Conservation (phyloP, 2,888 invertebrate genomes). For the Parapristionchus giblindavisi region DNA sequence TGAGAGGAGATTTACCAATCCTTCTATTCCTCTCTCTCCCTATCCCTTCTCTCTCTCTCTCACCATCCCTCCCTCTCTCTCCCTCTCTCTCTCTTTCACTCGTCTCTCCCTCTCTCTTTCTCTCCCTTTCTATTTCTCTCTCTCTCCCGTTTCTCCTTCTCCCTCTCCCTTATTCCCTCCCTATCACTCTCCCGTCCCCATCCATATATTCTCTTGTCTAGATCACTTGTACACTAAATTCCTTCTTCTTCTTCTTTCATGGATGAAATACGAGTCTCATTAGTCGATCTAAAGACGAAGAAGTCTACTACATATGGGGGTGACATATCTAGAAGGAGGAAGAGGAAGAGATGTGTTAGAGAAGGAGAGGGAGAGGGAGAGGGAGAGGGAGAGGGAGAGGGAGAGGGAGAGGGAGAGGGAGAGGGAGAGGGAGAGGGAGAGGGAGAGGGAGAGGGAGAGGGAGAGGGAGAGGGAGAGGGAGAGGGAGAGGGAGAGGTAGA, state of each 20-base stretch:
- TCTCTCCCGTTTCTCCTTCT: background rate
- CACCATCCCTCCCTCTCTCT: background rate
- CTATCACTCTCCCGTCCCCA: background rate
- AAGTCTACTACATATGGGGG: background rate
- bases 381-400: slow-evolving; percentile 1
- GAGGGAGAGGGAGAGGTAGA: background rate
- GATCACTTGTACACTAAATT: background rate
- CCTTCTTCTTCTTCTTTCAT: background rate
- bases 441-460: background rate
- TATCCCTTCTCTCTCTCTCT: background rate
- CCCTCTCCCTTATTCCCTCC: background rate
- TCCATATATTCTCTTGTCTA: too few relatives aligned
- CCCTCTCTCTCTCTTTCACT: background rate
- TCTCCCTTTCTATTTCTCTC: background rate
- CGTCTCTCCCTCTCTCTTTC: slow-evolving; percentile 22
- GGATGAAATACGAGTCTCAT: background rate
- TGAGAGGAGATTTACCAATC: too few relatives aligned
- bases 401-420: background rate
- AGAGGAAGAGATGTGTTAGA: slow-evolving; percentile 1
- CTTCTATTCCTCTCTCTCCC: background rate
- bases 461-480: too few relatives aligned
- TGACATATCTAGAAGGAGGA: background rate
- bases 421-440: background rate
- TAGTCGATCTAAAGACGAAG: background rate
- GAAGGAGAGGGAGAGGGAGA: too few relatives aligned